phyloP scores from a whole-genome alignment of 2,888 invertebrate genomes.

The Itoplectis maculator region DNA sequence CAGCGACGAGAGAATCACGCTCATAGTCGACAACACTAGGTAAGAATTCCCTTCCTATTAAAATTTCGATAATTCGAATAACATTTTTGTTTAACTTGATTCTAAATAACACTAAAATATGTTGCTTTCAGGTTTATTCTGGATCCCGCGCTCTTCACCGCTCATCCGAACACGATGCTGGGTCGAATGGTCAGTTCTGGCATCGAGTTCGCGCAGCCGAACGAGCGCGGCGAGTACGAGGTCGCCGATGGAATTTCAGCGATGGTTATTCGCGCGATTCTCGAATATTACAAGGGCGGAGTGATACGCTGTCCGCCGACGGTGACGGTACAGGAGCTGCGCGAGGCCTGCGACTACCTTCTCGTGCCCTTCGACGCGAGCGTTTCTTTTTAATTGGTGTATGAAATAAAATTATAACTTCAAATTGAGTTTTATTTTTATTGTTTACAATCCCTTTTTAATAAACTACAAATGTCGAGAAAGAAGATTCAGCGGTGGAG shows the following conservation, averaged over 20 bases:
- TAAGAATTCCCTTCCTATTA: too few relatives aligned
- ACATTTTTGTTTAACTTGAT: too few relatives aligned
- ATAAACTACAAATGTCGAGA: too few relatives aligned
- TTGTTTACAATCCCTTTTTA: too few relatives aligned
- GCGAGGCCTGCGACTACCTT: constrained; percentile 99
- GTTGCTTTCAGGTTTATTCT: constrained; percentile 89
- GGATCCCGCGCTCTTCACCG: constrained; percentile 96
- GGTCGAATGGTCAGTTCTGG: constrained; percentile 99
- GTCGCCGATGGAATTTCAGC: constrained; percentile 99
- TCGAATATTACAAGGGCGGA: constrained; percentile 97
- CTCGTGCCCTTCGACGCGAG: constrained; percentile 98
- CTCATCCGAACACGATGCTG: constrained; percentile 99
- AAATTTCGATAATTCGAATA: too few relatives aligned
- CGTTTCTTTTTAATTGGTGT: too few relatives aligned
- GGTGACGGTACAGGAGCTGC: constrained; percentile 97
- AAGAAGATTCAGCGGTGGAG: too few relatives aligned
- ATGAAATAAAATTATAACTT: too few relatives aligned
- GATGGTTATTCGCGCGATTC: constrained; percentile 96
- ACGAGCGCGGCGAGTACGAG: constrained; percentile 98
- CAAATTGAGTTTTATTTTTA: too few relatives aligned
- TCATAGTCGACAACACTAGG: constrained; percentile 98
- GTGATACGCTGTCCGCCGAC: constrained; percentile 97
- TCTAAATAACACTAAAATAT: background rate
- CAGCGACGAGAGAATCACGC: constrained; percentile 92
- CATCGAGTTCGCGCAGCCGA: constrained; percentile 95